Percentiles rank a stretch among this genome's conserved stretches.
Evolutionary conservation across 2,113 vertebrate genomes (phyloP).

Genomic region (Elaphurus davidianus): DNA sequence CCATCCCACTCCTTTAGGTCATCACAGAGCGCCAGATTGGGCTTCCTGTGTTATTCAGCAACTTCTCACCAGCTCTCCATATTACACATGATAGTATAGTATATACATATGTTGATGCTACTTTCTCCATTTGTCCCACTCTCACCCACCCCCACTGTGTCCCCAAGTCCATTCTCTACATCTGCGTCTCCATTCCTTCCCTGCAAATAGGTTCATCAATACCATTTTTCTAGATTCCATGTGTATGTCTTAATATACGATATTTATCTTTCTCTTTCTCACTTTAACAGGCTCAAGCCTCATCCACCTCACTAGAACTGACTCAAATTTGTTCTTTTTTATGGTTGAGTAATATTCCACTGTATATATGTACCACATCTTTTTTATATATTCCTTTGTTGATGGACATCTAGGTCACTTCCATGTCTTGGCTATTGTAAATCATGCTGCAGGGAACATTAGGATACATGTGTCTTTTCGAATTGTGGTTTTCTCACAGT

Average conservation of each 20-base stretch:
- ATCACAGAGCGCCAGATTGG: background rate
- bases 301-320: background rate
- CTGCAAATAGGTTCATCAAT: background rate
- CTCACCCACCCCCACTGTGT: background rate
- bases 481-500: background rate
- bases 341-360: background rate
- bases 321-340: background rate
- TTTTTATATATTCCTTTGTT: background rate
- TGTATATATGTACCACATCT: background rate
- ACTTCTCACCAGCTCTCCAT: background rate
- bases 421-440: background rate
- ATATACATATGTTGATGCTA: background rate
- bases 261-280: background rate
- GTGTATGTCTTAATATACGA: background rate
- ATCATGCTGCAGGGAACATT: background rate
- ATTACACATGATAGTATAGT: background rate
- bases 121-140: background rate
- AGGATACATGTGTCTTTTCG: background rate
- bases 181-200: background rate
- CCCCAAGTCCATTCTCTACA: background rate
- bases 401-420: background rate
- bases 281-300: background rate
- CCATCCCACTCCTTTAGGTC: background rate
- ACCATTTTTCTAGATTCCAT: background rate
- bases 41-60: background rate